Base-by-base conservation (phyloP, 2,888 invertebrate genomes). In the Synergus umbraculus region DNA sequence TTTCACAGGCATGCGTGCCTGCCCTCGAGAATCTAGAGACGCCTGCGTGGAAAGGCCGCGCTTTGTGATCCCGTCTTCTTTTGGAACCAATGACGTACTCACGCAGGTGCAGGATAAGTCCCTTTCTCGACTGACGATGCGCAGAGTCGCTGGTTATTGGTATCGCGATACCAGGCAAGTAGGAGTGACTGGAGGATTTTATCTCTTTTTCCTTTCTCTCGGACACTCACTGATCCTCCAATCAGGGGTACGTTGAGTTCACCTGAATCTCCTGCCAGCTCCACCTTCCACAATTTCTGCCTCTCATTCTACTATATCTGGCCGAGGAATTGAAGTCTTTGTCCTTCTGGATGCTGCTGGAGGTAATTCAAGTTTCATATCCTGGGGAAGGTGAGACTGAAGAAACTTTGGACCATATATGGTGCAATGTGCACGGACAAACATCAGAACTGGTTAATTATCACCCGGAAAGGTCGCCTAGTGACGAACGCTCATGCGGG, bases 91-190 rank as follows among this genome's bases (percentile, higher is more conserved):
- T 81, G 82, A 79, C 77, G 84, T 77, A 79, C 79, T 77, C 79
- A 86, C 84, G 85, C 85, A 87, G 86, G 84, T 79, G 78, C 81
- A 76, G 43, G 66, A 66, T 66, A 76, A 76, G 76, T 79, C 44
- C 29, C 76, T 78, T 73, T 78, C 76, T 65, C 80, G 83, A 85
- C 81, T 84, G 87, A 89, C 86, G 88, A 79, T 89, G 89, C 89
- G 88, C 89, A 87, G 89, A 87, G 88, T 87, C 84, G 87, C 89
- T 89, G 89, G 87, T 86, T 89, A 88, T 88, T 89, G 89, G 86
- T 86, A 88, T 89, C 87, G 85, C 44, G 78, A 66, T 87, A 88
- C 65, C 87, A 86, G 89, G 89, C 80, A 77, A 82, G 44, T 79
- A 89, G 83, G 43, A 80, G 63, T 54, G 60, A 49, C 12, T 46